Evolutionary conservation across 2,888 invertebrate genomes (phyloP).

Genomic region (Lymantria dispar): DNA sequence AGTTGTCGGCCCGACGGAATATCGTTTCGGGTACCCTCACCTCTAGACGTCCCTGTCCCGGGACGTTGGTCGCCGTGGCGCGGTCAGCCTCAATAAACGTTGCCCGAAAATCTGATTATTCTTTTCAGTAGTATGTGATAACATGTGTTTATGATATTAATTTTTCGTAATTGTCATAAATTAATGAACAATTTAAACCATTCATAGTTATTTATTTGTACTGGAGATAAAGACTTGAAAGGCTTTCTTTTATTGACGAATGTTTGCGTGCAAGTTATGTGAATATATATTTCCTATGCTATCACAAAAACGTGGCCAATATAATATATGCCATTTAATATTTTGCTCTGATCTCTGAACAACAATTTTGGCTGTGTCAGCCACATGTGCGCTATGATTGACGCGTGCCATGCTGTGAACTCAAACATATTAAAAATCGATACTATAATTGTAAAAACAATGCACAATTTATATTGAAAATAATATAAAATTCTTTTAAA

Average conservation of each 20-base stretch:
- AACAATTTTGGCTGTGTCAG: constrained; percentile 65
- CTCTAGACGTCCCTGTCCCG: too few species aligned
- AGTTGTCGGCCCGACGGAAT: too few species aligned
- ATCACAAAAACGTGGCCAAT: constrained; percentile 30
- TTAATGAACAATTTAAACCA: too few species aligned
- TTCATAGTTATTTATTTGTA: too few species aligned
- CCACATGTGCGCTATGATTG: constrained; percentile 65
- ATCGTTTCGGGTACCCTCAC: too few species aligned
- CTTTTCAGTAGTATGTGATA: too few species aligned
- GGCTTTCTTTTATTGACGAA: background rate
- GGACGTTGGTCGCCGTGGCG: too few species aligned
- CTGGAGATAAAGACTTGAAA: background rate
- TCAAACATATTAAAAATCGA: constrained; percentile 47
- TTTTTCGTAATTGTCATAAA: too few species aligned
- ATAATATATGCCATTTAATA: constrained; percentile 54
- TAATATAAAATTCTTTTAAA: background rate
- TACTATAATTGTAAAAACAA: constrained; percentile 36
- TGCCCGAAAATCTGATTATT: too few species aligned
- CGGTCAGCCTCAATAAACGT: too few species aligned
- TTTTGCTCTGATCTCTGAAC: constrained; percentile 55
- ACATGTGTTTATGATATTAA: too few species aligned
- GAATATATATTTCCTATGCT: background rate
- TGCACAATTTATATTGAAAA: constrained; percentile 12
- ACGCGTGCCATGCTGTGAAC: constrained; percentile 51
- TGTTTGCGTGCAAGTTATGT: background rate